Evolutionary conservation across 2,888 invertebrate genomes (phyloP), one percentile per base, ranked within the genome.

Genomic region (Eucera pruinosa): DNA sequence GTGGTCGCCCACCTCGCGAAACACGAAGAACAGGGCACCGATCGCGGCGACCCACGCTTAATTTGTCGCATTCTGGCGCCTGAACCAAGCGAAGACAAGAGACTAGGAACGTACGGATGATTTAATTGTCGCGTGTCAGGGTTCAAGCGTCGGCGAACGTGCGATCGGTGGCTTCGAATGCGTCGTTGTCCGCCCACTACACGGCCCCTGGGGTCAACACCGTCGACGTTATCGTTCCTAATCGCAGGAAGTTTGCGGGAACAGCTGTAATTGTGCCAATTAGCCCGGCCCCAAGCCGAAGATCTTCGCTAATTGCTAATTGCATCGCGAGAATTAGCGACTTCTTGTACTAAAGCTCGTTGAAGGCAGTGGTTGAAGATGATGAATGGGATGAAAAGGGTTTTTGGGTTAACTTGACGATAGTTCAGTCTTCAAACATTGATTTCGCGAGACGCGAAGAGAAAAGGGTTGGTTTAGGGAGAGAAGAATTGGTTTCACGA

Each of bases 61-160:
- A 90, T 89, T 88, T 80, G 72, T 30, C 20, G 25, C 11, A 47
- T 23, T 41, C 54, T 78, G 83, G 83, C 83, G 83, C 81, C 76
- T 68, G 65, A 61, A 64, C 70, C 70, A 18, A 39, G 55, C 36
- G 57, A 64, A 25, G 78, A 85, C 78, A 85, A 80, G 80, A 84
- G 87, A 87, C 86, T 82, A 15, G 47, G 25, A 84, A 78, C 81
- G 74, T 72, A 79, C 74, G 82, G 88, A 90, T 90, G 88, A 90
- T 90, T 90, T 90, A 89, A 90, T 90, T 90, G 81, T 73, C 82
- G 66, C 58, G 80, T 83, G 86, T 81, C 85, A 86, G 68, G 81
- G 89, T 88, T 86, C 88, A 88, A 87, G 77, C 70, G 71, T 80
- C 81, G 66, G 58, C 69, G 58, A 68, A 85, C 82, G 73, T 67